A percentile compares a stretch with the other conserved stretches of the same genome.
phyloP scores from a whole-genome alignment of 1,140 invertebrate species.

The Hyphantria cunea region DNA sequence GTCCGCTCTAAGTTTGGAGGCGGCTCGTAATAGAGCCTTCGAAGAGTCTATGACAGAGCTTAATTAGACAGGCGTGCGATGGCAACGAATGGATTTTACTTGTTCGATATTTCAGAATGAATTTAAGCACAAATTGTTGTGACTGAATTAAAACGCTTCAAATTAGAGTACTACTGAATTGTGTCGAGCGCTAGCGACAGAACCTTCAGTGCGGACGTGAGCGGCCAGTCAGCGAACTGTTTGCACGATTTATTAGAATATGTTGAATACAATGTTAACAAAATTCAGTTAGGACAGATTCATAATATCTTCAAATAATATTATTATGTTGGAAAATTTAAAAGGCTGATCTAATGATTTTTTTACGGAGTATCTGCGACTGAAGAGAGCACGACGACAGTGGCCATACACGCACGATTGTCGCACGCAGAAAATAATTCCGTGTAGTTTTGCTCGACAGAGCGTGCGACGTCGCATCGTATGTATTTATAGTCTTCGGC shows the following conservation, averaged over 20 bases:
- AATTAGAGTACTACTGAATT: conserved; percentile 42
- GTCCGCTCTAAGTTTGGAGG: conserved; percentile 76
- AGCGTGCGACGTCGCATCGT: conserved; percentile 67
- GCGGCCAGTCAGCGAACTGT: conserved; percentile 28
- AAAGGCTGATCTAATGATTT: too few relatives aligned
- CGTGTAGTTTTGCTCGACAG: conserved; percentile 63
- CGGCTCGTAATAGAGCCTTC: conserved; percentile 79
- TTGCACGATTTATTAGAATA: conserved; percentile 38
- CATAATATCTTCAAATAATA: not conserved
- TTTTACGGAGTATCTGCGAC: not conserved
- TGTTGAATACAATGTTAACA: too few relatives aligned
- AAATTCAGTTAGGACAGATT: not conserved
- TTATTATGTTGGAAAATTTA: too few relatives aligned
- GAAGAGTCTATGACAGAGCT: conserved; percentile 80
- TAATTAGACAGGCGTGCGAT: conserved; percentile 80
- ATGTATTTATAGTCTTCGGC: conserved; percentile 70
- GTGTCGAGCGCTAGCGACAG: conserved; percentile 3
- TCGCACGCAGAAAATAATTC: conserved; percentile 56
- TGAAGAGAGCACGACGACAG: conserved; percentile 32
- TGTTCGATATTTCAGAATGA: conserved; percentile 65
- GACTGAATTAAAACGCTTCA: conserved; percentile 42
- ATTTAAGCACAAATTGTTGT: conserved; percentile 51
- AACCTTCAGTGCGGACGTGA: conserved; percentile 28
- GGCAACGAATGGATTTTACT: conserved; percentile 79
- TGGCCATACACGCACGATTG: conserved; percentile 35